Base-by-base conservation (phyloP, 2,113 vertebrate genomes). In the Misgurnus mizolepis region DNA sequence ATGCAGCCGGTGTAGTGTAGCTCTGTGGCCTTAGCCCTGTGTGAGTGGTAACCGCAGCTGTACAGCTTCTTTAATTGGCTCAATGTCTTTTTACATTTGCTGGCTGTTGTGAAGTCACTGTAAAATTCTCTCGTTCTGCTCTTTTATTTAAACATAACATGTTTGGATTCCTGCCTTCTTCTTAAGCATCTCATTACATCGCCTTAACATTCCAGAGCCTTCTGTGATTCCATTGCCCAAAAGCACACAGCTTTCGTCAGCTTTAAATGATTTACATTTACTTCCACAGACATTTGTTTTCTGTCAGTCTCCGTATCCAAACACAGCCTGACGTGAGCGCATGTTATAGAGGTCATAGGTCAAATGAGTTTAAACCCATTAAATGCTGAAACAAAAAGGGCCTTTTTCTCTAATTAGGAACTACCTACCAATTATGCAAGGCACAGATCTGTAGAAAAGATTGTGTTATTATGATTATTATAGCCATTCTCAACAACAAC, bases 231-330 rank as follows among this genome's bases (percentile, higher is more conserved):
- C 50, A n/a, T 72, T 76, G 27, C 77, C 78, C 83, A 40, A 82
- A 74, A 84, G 86, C 83, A 7, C 6, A 49, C 7, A 86, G 78
- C 88, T 91, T 91, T 90, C 89, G 87, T 73, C 87, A 84, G 43
- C 34, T 88, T 74, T 14, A 75, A 79, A 83, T 88, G 83, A 92
- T 89, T 92, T 88, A 90, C 84, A 84, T 87, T 88, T 90, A 85
- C 85, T 86, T 86, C 68, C 79, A 84, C 72, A 27, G 69, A 83
- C 80, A 81, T 88, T 90, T 87, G 81, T 88, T 89, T 89, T 88
- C 85, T 75, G 82, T 92, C 88, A 85, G 84, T 83, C 83, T 82
- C 74, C 43, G 47, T 70, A 49, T 86, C 89, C 78, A 88, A 90
- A 92, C 74, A 81, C 71, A 70, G 82, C 53, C 60, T 82, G 66